Base-by-base conservation (phyloP, 2,797 vertebrate genomes). In the Myotis planiceps region DNA sequence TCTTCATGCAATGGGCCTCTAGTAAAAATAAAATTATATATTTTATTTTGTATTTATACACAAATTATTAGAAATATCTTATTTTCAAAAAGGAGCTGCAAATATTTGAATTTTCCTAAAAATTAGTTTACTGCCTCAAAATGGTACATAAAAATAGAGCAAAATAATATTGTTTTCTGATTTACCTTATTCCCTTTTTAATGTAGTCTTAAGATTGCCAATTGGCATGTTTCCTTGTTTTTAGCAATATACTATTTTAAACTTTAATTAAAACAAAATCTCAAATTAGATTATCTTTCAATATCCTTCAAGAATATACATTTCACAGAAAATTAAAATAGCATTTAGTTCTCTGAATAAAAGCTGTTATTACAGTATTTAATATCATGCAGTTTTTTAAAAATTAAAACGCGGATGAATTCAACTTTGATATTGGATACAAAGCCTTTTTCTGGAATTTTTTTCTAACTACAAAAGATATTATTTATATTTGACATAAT, bases 171-270 rank as follows among this genome's bases (percentile, higher is more conserved):
- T 16, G 45, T 39, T 63, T 10, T 32, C 32, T 74, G 23, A 60
- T 89, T 81, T 90, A 47, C 29, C 55, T 88, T 92, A 60, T 76
- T 47, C 82, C n/a, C 19, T 86, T 80, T 95, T 87, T 69, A n/a
- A 83, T 34, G 1, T 72, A 58, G 9, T 55, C 39, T 72, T 65
- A 14, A 55, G 68, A 37, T 80, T 63, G 7, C 8, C 16, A 68
- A 32, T 53, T 82, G 60, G 9, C 3, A 29, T 60, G 21, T 27
- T 71, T 91, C 2, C 32, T 83, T 37, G 39, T 89, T 49, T 74
- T 29, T 16, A 37, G 8, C 15, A 81, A 75, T 45, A 66, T 18
- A 21, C 34, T 82, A 51, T 72, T 81, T 93, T 66, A 55, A 53
- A 37, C 16, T 65, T 71, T 42, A 63, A 25, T 76, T 81, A 32